phyloP scores from a whole-genome alignment of 2,113 vertebrate species.

The Centropristis striata region DNA sequence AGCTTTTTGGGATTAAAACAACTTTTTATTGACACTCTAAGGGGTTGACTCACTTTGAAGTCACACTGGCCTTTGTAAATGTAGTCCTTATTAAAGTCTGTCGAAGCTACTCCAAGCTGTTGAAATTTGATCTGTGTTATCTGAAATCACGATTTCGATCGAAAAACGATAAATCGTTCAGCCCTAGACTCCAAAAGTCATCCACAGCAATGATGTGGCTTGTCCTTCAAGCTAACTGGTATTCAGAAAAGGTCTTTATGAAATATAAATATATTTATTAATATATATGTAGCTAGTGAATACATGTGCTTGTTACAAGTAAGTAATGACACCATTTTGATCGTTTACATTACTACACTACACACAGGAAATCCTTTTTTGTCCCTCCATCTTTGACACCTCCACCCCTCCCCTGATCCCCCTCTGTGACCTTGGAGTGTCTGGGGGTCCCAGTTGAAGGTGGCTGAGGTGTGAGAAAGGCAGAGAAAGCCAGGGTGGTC shows the following conservation, averaged over 20 bases:
- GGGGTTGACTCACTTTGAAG: too few species aligned
- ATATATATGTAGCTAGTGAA: background rate
- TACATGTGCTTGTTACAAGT: background rate
- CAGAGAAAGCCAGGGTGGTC: constrained; percentile 53
- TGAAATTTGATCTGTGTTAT: too few species aligned
- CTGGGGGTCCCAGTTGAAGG: constrained; percentile 47
- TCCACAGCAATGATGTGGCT: background rate
- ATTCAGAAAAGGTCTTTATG: background rate
- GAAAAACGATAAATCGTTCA: too few species aligned
- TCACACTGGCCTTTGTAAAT: too few species aligned
- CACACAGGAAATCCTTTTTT: constrained; percentile 11
- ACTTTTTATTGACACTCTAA: too few species aligned
- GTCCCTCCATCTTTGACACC: background rate
- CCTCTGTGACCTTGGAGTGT: constrained; percentile 68
- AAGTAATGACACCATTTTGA: background rate
- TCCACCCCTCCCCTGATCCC: background rate
- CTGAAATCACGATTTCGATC: too few species aligned
- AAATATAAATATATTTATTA: background rate
- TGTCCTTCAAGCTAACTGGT: background rate
- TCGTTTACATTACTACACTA: background rate
- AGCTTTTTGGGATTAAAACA: too few species aligned
- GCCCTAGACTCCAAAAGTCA: too few species aligned
- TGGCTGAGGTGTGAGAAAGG: constrained; percentile 72
- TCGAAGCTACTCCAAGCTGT: too few species aligned
- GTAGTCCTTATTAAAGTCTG: too few species aligned